phyloP scores from a whole-genome alignment of 2,113 vertebrate species.

The Archocentrus centrarchus region DNA sequence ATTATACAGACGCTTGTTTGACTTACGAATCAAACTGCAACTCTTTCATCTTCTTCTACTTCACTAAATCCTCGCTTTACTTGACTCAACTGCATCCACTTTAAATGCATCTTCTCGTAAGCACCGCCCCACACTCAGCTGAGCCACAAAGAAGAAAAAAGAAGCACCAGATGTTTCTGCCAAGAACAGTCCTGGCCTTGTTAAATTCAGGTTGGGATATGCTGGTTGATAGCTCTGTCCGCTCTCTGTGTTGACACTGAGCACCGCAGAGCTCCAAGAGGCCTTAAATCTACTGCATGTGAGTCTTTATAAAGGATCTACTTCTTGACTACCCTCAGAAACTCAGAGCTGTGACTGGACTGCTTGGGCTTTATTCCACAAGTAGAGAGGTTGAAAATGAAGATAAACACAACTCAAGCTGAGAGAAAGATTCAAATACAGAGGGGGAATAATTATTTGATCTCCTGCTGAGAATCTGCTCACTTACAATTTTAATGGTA shows the following conservation, averaged over 20 bases:
- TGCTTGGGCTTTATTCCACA: neutral
- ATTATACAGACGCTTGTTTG: constrained; percentile 12
- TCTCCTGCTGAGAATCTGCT: too few relatives aligned
- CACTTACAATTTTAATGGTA: too few relatives aligned
- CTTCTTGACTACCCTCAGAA: neutral
- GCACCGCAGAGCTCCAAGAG: neutral
- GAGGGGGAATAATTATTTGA: too few relatives aligned
- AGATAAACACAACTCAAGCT: neutral
- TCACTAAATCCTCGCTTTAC: neutral
- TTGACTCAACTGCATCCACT: neutral
- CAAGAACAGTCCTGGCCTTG: neutral
- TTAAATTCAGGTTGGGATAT: neutral
- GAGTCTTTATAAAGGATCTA: neutral
- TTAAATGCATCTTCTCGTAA: neutral
- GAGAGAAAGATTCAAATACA: neutral
- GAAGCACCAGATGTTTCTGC: neutral
- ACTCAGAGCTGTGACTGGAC: neutral
- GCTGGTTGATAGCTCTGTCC: neutral
- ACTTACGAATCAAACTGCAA: neutral
- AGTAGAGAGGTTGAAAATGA: neutral
- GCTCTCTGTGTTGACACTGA: neutral
- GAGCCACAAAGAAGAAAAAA: neutral
- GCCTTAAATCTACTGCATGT: neutral
- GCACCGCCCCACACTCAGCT: neutral
- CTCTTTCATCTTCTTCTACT: neutral